These are phyloP conservation scores for Cryptus armator DNA, from an alignment of 2,888 invertebrate species.

Conservation along the genomic window DNA sequence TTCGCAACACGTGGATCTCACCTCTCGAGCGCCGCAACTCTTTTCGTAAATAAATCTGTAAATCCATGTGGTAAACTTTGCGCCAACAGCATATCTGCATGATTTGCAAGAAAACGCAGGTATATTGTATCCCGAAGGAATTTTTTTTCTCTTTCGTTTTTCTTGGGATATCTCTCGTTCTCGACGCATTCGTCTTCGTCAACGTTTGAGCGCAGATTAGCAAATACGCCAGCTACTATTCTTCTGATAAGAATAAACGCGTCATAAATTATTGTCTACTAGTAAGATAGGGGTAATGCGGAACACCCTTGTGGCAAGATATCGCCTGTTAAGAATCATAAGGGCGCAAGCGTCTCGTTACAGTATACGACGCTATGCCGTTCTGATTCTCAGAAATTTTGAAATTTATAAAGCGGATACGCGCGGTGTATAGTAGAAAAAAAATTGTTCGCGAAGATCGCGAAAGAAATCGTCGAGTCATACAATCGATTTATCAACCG, in stretches of 20 bases:
- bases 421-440: too few relatives aligned
- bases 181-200: conserved; percentile 20
- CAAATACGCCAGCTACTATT: conserved; percentile 38
- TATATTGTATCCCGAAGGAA: neutral
- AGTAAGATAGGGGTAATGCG: neutral
- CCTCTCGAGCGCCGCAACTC: neutral
- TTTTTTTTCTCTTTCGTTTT: neutral
- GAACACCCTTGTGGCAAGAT: neutral
- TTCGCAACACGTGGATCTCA: neutral
- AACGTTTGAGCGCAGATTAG: conserved; percentile 19
- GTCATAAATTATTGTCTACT: conserved; percentile 22
- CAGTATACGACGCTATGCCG: neutral
- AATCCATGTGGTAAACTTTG: neutral
- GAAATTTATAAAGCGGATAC: too few relatives aligned
- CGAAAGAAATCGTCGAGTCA: neutral
- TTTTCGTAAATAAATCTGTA: conserved; percentile 4
- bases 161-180: conserved; percentile 13
- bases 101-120: conserved; percentile 47
- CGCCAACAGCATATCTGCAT: neutral
- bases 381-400: neutral
- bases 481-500: conserved; percentile 7
- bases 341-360: neutral
- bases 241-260: conserved; percentile 38
- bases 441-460: neutral
- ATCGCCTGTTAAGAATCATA: neutral